phyloP scores from a whole-genome alignment of 2,888 invertebrate genomes.

The Ennomos erosarius region DNA sequence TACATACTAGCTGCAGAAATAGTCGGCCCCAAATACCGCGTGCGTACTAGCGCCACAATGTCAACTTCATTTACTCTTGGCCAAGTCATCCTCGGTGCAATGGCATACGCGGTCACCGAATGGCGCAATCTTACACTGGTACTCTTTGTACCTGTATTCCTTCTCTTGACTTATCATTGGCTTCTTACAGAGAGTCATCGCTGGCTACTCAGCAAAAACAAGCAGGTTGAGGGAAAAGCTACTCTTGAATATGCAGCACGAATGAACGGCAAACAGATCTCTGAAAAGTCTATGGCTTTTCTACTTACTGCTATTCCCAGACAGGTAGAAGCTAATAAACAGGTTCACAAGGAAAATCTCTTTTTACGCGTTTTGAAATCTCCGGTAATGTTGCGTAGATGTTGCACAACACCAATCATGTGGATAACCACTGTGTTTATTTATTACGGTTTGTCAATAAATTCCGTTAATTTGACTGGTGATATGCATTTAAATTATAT shows the following conservation, averaged over 20 bases:
- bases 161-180: slow-evolving; percentile 88
- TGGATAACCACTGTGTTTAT: slow-evolving; percentile 92
- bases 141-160: slow-evolving; percentile 88
- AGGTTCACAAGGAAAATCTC: slow-evolving; percentile 49
- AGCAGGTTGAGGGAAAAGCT: slow-evolving; percentile 85
- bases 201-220: slow-evolving; percentile 90
- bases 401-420: slow-evolving; percentile 89
- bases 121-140: slow-evolving; percentile 89
- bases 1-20: slow-evolving; percentile 89
- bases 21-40: slow-evolving; percentile 90
- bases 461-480: slow-evolving; percentile 90
- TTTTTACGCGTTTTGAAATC: slow-evolving; percentile 80
- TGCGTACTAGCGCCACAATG: slow-evolving; percentile 88
- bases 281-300: slow-evolving; percentile 72
- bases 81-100: slow-evolving; percentile 87
- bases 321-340: slow-evolving; percentile 47
- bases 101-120: slow-evolving; percentile 88
- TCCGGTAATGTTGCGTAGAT: slow-evolving; percentile 82
- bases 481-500: slow-evolving; percentile 92
- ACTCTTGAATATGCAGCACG: slow-evolving; percentile 86
- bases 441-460: slow-evolving; percentile 92
- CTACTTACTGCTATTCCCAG: slow-evolving; percentile 63
- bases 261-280: slow-evolving; percentile 84
- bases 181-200: slow-evolving; percentile 89
- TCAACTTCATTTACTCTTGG: slow-evolving; percentile 90